Evolutionary conservation across 2,113 vertebrate genomes (phyloP).

Genomic region (Stomatorhinus ivindoensis): DNA sequence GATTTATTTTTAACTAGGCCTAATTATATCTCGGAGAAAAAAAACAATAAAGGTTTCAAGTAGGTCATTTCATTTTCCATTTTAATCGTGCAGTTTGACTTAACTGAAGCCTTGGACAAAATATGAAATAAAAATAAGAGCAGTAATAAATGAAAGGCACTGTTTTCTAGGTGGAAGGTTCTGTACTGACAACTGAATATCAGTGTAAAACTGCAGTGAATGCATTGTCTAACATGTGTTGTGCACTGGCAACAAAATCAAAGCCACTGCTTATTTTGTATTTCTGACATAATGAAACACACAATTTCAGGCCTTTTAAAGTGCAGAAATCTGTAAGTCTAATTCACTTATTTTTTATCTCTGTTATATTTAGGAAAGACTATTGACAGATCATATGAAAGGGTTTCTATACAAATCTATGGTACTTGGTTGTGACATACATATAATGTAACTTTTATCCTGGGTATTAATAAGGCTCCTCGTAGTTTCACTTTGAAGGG

Average conservation of each 20-base stretch:
- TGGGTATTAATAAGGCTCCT: background rate
- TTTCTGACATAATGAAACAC: background rate
- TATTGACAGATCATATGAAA: background rate
- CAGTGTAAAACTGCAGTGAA: background rate
- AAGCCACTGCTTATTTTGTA: background rate
- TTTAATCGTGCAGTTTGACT: background rate
- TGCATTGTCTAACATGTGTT: background rate
- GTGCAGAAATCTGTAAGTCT: background rate
- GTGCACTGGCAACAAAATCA: background rate
- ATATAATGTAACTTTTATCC: background rate
- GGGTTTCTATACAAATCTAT: background rate
- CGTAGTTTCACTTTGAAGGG: background rate
- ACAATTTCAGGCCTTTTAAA: background rate
- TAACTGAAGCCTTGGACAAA: background rate
- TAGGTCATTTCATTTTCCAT: background rate
- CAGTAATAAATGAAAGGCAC: background rate
- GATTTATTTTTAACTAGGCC: slow-evolving; percentile 2
- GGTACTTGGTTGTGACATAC: background rate
- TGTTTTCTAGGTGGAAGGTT: background rate
- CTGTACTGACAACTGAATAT: background rate
- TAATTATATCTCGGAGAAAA: background rate
- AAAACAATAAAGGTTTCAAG: background rate
- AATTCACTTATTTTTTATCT: background rate
- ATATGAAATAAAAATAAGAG: background rate
- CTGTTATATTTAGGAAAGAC: background rate